Evolutionary conservation across 1,140 invertebrate species (phyloP), one percentile per base, ranked within the genome.

Genomic region (Monomorium pharaonis): DNA sequence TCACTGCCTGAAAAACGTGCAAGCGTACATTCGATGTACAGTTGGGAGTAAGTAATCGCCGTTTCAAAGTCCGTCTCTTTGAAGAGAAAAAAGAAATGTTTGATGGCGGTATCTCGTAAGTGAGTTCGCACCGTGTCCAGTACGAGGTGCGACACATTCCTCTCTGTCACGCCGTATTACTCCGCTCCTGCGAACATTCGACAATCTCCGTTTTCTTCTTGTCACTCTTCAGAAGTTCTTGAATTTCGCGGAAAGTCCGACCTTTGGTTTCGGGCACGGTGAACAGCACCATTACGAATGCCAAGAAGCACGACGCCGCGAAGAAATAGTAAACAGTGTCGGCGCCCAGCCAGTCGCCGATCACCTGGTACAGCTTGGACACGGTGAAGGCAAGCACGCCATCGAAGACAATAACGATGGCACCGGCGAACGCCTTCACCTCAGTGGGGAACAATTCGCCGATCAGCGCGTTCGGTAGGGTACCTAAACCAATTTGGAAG

Each of bases 281-380:
- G 5, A 91, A 77, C 4, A 91, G 85, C n/a, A 95, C 93, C 69
- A 94, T 94, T 7, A 94, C 5, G 49, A 95, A 94, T 0, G 93
- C 91, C 0, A 93, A 24, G 16, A 91, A 92, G 47, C 93, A 97
- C 84, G 97, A 96, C 1, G 95, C 95, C 0, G 97, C 95, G 93
- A 98, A 99, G 81, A 97, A 95, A 95, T 97, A 97, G 94, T 98
- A 98, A 70, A 97, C 96, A 33, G 96, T 96, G 92, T 97, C 96
- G 16, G 96, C 96, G 27, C 96, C 97, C 33, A 97, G 95, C 2
- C 91, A 91, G 85, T 96, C 95, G 37, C 95, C 95, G 85, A 98
- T 95, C 10, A 96, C 95, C 93, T 96, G 96, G 93, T 97, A 98
- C 86, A 97, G 95, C 91, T 97, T 97, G 12, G 98, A 97, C 24